Evolutionary conservation across 2,113 vertebrate species (phyloP).

Genomic region (Scomber japonicus): DNA sequence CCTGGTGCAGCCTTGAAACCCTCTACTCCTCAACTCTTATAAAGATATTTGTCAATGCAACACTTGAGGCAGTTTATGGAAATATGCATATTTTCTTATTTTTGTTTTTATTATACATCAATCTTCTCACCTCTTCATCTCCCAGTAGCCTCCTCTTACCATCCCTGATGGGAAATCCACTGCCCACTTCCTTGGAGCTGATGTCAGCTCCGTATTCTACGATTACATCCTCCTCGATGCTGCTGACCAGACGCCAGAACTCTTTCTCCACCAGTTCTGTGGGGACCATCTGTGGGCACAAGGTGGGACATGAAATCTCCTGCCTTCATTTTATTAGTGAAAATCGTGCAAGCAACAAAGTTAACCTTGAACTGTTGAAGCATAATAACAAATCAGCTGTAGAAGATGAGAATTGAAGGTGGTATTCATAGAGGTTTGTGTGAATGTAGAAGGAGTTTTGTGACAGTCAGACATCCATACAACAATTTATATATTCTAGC

Average conservation of each 20-base stretch:
- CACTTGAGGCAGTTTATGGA: neutral
- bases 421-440: neutral
- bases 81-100: neutral
- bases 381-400: too few species aligned
- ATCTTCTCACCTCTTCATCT: constrained; percentile 92
- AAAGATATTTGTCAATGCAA: neutral
- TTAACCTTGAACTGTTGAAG: neutral
- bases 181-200: constrained; percentile 97
- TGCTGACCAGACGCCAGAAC: constrained; percentile 98
- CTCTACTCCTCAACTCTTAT: too few species aligned
- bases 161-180: constrained; percentile 94
- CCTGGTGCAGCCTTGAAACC: too few species aligned
- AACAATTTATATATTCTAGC: neutral
- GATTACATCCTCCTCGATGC: constrained; percentile 98
- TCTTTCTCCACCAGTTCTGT: constrained; percentile 98
- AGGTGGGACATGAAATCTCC: neutral
- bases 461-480: neutral
- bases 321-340: neutral
- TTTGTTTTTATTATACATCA: neutral
- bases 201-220: constrained; percentile 98
- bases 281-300: constrained; percentile 92
- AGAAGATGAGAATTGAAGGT: too few species aligned
- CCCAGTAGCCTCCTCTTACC: constrained; percentile 91
- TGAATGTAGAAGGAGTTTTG: too few species aligned
- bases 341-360: neutral